Evolutionary conservation across 2,113 vertebrate genomes (phyloP), one percentile per base, ranked within the genome.

Genomic region (Sorex fumeus): DNA sequence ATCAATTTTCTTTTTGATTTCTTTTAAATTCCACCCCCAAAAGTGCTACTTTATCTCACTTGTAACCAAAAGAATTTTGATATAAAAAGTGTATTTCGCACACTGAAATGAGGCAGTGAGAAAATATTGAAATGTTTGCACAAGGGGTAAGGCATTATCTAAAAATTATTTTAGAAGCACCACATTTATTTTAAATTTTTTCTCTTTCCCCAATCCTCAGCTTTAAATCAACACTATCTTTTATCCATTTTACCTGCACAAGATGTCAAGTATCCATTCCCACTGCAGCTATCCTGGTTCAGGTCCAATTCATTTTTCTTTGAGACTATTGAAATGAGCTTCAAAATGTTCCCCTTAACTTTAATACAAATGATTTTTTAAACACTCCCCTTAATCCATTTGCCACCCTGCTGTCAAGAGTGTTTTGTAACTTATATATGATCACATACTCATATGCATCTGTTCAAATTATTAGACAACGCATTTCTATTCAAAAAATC

Each of bases 91-190:
- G 57, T 47, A 53, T 76, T 95, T 72, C 21, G 71, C 93, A 83
- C 32, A 86, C 43, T 79, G 23, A 71, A 57, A 36, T 62, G 36
- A 85, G 23, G 12, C 27, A 79, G 10, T 84, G 71, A 79, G 47
- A 47, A 85, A 85, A 32, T 36, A 84, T 15, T 93, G 40, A 77
- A 86, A 47, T 86, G 30, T 90, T 90, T 70, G n/a, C 50, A 78
- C 23, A 84, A 83, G 74, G 34, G 8, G 8, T 19, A 40, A 13
- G 25, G n/a, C 8, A 13, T 47, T 75, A 79, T 64, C 12, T 90
- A 81, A 83, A 93, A 89, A 3, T 80, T 40, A 89, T 89, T 82
- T 93, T 60, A 72, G 70, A 94, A 93, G 71, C 9, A 53, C 34
- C 32, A 76, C 66, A n/a, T 15, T 86, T 85, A 81, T 43, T 36